A percentile compares a stretch with the other conserved stretches of the same genome.
Evolutionary conservation across 2,797 vertebrate genomes (phyloP).

Genomic region (Acropternis orthonyx): DNA sequence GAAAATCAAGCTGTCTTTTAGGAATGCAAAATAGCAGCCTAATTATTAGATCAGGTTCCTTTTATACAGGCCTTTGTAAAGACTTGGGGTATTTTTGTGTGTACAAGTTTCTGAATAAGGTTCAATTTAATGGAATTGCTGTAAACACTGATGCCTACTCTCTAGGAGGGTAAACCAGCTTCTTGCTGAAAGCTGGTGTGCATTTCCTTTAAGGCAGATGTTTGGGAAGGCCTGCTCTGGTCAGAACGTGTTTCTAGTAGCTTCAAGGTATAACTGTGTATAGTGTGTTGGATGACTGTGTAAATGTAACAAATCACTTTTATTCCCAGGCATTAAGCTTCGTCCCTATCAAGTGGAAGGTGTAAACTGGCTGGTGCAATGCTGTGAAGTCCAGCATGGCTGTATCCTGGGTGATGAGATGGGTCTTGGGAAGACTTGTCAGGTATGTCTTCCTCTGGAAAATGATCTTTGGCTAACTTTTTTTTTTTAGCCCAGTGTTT

Average conservation of each 20-base stretch:
- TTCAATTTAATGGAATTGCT: not conserved
- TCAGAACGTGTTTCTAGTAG: not conserved
- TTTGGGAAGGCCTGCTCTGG: not conserved
- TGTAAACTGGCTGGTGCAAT: slow-evolving; percentile 84
- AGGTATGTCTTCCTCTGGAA: slow-evolving; percentile 75
- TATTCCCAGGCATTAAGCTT: slow-evolving; percentile 80
- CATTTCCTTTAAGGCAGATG: not conserved
- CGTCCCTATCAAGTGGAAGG: slow-evolving; percentile 87
- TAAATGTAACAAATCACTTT: not conserved
- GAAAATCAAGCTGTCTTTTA: not conserved
- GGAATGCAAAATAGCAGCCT: not conserved
- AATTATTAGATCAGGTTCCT: not conserved
- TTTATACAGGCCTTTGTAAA: not conserved
- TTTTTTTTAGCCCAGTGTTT: not conserved
- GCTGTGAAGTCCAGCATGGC: slow-evolving; percentile 81
- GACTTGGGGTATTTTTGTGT: not conserved
- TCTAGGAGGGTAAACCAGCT: not conserved
- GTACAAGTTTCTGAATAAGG: not conserved
- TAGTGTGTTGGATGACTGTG: not conserved
- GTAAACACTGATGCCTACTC: not conserved
- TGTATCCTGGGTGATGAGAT: slow-evolving; percentile 95
- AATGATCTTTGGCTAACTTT: not conserved
- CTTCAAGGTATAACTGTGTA: not conserved
- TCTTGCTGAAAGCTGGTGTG: not conserved
- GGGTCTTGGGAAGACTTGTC: slow-evolving; percentile 95